These are phyloP conservation scores for Branchinecta sandiegonensis DNA, from an alignment of 2,888 invertebrate genomes.

Conservation along the genomic window DNA sequence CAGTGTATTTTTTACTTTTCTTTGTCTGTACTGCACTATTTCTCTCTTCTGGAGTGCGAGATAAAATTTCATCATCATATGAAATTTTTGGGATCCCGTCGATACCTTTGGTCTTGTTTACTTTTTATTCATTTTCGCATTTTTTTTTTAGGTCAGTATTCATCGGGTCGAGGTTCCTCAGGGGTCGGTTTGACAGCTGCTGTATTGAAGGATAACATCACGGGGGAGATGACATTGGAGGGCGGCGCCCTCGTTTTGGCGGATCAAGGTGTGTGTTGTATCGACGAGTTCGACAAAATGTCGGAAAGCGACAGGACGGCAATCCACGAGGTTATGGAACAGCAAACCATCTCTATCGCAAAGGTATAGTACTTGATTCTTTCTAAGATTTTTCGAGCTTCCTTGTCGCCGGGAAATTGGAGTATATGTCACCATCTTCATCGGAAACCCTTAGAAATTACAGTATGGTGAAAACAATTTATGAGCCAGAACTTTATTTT, in stretches of 20 bases:
- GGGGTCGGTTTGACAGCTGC: constrained; percentile 99
- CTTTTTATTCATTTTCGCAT: background rate
- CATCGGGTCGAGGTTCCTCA: constrained; percentile 88
- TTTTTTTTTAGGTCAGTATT: constrained; percentile 56
- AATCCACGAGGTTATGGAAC: constrained; percentile 98
- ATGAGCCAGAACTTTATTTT: too few relatives aligned
- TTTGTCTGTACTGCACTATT: too few relatives aligned
- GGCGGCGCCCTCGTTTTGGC: constrained; percentile 93
- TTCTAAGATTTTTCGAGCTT: background rate
- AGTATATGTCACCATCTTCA: too few relatives aligned
- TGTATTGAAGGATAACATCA: constrained; percentile 91
- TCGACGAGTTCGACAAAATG: constrained; percentile 99
- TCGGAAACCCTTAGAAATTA: too few relatives aligned
- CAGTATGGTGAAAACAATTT: too few relatives aligned
- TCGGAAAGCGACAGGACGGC: constrained; percentile 85
- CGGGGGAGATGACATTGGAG: constrained; percentile 92
- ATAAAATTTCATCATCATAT: too few relatives aligned
- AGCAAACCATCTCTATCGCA: constrained; percentile 98
- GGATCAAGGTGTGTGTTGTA: constrained; percentile 94
- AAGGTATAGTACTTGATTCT: constrained; percentile 45
- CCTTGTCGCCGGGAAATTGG: too few relatives aligned
- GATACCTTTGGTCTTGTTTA: too few relatives aligned
- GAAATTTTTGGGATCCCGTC: too few relatives aligned
- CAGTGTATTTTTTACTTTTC: too few relatives aligned
- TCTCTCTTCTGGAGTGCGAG: too few relatives aligned